Conservation (phyloP, 2,113 vertebrate species). For the Coregonus clupeaformis region DNA sequence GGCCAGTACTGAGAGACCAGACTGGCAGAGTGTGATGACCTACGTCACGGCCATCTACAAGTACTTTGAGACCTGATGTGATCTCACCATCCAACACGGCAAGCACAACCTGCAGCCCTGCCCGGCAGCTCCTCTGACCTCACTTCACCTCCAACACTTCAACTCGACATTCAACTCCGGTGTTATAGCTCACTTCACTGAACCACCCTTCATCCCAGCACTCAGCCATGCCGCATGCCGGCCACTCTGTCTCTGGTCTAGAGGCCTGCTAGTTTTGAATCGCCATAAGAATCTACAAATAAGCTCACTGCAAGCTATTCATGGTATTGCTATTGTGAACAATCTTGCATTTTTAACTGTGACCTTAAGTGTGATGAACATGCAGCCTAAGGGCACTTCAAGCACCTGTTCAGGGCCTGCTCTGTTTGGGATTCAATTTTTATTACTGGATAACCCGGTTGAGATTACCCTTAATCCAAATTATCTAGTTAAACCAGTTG, state of each 20-base stretch:
- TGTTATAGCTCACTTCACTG: conserved; percentile 45
- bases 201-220: conserved; percentile 10
- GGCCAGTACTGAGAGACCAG: conserved; percentile 91
- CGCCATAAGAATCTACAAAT: neutral
- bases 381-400: neutral
- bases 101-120: conserved; percentile 37
- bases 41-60: conserved; percentile 98
- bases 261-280: neutral
- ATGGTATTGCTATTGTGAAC: neutral
- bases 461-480: neutral
- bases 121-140: conserved; percentile 19
- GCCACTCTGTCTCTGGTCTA: neutral
- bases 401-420: neutral
- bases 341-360: neutral
- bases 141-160: conserved; percentile 18
- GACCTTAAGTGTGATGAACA: neutral
- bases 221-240: conserved; percentile 23
- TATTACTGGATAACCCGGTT: neutral
- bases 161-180: conserved; percentile 17
- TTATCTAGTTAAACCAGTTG: too few relatives aligned
- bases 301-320: conserved; percentile 1
- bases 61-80: conserved; percentile 94
- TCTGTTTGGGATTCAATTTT: neutral
- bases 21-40: conserved; percentile 97
- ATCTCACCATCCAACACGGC: neutral